These are phyloP conservation scores for Rachycentron canadum DNA, from an alignment of 2,797 vertebrate species.

Conservation along the genomic window DNA sequence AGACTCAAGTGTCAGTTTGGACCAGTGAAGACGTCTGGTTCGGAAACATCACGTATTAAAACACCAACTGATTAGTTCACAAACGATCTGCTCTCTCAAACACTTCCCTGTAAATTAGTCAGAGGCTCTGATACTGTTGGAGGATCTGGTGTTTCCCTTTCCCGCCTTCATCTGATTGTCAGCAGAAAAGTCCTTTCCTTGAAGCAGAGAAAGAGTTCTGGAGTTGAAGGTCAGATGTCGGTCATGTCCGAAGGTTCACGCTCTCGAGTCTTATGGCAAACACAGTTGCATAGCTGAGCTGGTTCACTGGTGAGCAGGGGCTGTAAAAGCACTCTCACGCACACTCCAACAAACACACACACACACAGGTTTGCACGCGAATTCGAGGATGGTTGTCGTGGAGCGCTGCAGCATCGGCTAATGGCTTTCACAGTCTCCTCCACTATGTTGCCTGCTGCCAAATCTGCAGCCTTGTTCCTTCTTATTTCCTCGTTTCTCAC, in stretches of 20 bases:
- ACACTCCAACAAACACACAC: conserved; percentile 31
- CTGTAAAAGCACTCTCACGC: conserved; percentile 67
- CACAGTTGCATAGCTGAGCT: conserved; percentile 78
- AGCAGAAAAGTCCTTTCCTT: conserved; percentile 23
- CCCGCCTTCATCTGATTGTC: neutral
- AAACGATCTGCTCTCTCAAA: no score
- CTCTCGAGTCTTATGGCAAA: conserved; percentile 84
- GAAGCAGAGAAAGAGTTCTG: conserved; percentile 79
- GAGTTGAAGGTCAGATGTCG: conserved; percentile 83
- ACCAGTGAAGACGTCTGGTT: no score
- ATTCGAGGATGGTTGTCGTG: conserved; percentile 83
- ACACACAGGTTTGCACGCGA: conserved; percentile 46
- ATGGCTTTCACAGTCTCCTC: conserved; percentile 92
- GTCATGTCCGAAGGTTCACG: conserved; percentile 84
- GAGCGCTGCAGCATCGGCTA: conserved; percentile 77
- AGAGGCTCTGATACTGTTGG: neutral
- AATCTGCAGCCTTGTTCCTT: conserved; percentile 40
- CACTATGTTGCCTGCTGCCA: conserved; percentile 68
- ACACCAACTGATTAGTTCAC: no score
- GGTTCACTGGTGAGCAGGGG: conserved; percentile 62
- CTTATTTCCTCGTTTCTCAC: conserved; percentile 12
- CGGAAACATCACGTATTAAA: no score
- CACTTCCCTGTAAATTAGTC: no score
- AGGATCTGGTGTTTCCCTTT: neutral
- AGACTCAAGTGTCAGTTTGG: no score